These are phyloP conservation scores for Lontra canadensis DNA, from an alignment of 2,113 vertebrate genomes.

Conservation along the genomic window DNA sequence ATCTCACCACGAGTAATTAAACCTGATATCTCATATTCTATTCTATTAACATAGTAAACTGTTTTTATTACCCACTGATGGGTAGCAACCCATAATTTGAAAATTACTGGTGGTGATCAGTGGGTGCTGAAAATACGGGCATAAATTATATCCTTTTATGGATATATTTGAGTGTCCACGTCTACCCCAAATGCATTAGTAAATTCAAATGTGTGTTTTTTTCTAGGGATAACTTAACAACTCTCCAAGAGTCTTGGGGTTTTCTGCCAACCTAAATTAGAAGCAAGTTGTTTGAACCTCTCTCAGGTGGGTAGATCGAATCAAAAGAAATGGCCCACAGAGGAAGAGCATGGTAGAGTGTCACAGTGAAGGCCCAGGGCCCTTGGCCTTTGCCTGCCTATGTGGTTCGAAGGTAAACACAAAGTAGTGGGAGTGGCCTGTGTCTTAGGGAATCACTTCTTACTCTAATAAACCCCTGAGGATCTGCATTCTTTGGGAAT, in stretches of 20 bases:
- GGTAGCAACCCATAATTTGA: neutral
- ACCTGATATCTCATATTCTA: neutral
- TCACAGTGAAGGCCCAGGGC: neutral
- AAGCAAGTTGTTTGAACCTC: conserved; percentile 56
- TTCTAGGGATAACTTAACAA: conserved; percentile 28
- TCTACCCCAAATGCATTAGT: neutral
- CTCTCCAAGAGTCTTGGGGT: neutral
- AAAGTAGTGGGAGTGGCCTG: neutral
- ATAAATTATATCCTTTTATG: neutral
- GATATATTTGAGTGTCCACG: neutral
- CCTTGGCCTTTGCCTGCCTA: neutral
- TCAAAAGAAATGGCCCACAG: neutral
- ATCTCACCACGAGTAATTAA: neutral
- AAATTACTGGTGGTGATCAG: neutral
- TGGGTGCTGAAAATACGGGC: neutral
- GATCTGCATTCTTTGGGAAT: neutral
- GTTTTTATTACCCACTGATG: neutral
- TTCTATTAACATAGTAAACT: neutral
- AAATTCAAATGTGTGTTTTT: neutral
- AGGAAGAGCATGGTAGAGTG: neutral
- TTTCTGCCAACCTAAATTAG: conserved; percentile 48
- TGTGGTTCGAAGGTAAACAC: neutral
- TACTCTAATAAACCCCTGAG: neutral
- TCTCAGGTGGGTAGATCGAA: neutral
- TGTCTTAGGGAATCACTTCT: neutral